Conservation (phyloP, 2,888 invertebrate genomes). For the Napeogenes sylphis region DNA sequence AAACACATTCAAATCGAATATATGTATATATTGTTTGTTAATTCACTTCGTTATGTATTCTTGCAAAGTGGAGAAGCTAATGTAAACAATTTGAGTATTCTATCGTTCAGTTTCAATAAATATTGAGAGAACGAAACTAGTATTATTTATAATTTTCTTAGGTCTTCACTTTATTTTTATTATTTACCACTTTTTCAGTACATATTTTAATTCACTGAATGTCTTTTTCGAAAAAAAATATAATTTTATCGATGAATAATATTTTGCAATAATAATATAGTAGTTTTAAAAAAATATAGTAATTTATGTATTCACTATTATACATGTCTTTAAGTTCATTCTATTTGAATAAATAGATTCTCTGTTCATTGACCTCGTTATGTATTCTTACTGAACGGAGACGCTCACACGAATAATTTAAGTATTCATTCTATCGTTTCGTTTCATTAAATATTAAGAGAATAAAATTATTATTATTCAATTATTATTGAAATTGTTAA, state of each 20-base stretch:
- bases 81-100: conserved; percentile 22
- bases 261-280: no score
- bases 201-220: no score
- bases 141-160: neutral
- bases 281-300: conserved; percentile 6
- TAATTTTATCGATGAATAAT: no score
- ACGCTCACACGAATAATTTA: conserved; percentile 16
- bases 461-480: neutral
- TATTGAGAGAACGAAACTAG: neutral
- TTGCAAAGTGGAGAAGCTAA: conserved; percentile 7
- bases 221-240: no score
- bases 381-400: conserved; percentile 23
- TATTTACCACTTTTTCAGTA: no score
- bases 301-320: conserved; percentile 17
- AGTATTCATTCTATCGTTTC: conserved; percentile 20
- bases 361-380: conserved; percentile 28
- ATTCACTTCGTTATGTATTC: conserved; percentile 30
- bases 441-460: conserved; percentile 22
- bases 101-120: conserved; percentile 25
- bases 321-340: conserved; percentile 23
- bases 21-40: conserved; percentile 22
- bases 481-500: neutral
- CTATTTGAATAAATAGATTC: conserved; percentile 25
- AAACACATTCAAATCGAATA: conserved; percentile 30
- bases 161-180: no score